Conservation (phyloP, 2,113 vertebrate genomes). For the Notechis scutatus region DNA sequence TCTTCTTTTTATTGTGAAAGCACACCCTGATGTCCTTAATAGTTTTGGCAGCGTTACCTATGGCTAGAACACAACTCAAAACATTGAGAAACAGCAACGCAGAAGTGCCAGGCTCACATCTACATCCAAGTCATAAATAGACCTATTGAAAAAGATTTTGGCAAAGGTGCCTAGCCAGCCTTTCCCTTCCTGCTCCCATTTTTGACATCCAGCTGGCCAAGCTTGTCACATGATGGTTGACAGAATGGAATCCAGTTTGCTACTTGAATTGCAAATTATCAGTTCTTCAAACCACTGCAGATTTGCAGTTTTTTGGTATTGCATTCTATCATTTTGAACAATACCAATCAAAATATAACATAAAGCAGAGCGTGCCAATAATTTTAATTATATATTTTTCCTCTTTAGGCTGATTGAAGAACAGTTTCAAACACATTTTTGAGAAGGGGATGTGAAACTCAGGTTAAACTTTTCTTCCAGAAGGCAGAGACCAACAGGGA, state of each 20-base stretch:
- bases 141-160: not conserved
- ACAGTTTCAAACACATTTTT: not conserved
- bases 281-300: not conserved
- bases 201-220: not conserved
- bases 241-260: not conserved
- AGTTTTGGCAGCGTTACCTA: not conserved
- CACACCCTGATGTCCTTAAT: not conserved
- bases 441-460: no score
- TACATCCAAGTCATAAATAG: not conserved
- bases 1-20: not conserved
- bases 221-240: not conserved
- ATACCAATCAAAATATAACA: not conserved
- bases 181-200: not conserved
- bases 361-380: not conserved
- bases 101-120: not conserved
- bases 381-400: not conserved
- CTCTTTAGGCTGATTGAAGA: not conserved
- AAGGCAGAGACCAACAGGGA: not conserved
- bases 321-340: not conserved
- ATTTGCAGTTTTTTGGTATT: not conserved
- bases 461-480: not conserved
- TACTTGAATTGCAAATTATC: constrained; percentile 18
- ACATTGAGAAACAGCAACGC: not conserved
- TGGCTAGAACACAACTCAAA: not conserved
- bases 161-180: not conserved